Conservation (phyloP, 2,888 invertebrate species). For the Resseliella maxima region DNA sequence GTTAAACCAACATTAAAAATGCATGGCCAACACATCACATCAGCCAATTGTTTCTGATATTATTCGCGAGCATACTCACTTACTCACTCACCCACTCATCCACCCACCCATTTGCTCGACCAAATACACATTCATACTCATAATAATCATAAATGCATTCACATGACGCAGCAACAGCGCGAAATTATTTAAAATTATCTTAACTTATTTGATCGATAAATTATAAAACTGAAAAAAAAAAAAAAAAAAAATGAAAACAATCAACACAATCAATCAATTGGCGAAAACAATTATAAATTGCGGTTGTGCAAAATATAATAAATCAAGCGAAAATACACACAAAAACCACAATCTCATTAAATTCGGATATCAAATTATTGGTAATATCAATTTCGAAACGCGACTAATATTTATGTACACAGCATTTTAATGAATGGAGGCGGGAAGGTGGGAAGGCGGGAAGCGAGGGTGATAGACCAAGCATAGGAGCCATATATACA, state of each 20-base stretch:
- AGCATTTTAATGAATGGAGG: background rate
- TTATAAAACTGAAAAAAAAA: background rate
- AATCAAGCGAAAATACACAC: slow-evolving; percentile 47
- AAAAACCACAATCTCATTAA: slow-evolving; percentile 53
- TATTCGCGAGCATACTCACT: too few species aligned
- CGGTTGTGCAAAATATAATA: background rate
- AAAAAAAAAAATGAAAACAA: slow-evolving; percentile 1
- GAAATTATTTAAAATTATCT: background rate
- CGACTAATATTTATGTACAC: slow-evolving; percentile 23
- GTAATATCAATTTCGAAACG: slow-evolving; percentile 35
- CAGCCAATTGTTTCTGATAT: background rate
- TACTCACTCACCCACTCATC: too few species aligned
- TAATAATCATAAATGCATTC: background rate
- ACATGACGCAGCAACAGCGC: background rate
- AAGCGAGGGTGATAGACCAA: too few species aligned
- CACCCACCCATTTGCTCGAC: too few species aligned
- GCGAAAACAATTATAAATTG: slow-evolving; percentile 38
- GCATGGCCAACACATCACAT: background rate
- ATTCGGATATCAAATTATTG: slow-evolving; percentile 44
- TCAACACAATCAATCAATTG: slow-evolving; percentile 50
- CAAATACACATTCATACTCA: background rate
- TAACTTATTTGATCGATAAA: slow-evolving; percentile 3
- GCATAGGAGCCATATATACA: too few species aligned
- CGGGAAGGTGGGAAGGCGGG: too few species aligned
- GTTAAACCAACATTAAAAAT: background rate